Base-by-base conservation (phyloP, 2,113 vertebrate genomes). In the Pterocles burchelli region DNA sequence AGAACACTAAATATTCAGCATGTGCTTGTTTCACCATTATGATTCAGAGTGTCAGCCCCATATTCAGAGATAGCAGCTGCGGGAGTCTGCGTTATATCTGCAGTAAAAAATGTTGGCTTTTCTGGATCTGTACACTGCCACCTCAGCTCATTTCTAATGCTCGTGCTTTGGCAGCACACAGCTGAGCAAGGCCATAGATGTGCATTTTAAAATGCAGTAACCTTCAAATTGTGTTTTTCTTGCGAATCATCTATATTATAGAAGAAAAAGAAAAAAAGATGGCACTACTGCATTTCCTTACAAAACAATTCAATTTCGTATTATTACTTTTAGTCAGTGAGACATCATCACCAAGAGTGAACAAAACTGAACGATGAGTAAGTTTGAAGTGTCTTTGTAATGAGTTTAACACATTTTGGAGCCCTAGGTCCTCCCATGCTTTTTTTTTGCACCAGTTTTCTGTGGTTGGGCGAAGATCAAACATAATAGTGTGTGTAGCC, bases 401-500 rank as follows among this genome's bases (percentile, higher is more conserved):
- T 70, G 59, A 79, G 20, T 91, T 95, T 77, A 89, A 85, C 52
- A 66, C 24, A 67, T 86, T 88, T 85, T 45, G 49, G 91, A 95
- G 57, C 46, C 33, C 29, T 84, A 58, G 10, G 48, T 74, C 38
- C 21, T 77, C 71, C 46, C 20, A 31, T 45, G 63, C 15, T 20
- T 55, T 75, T 55, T 41, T 81, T 76, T 73, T 57, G 6, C 38
- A 88, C 36, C 54, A 10, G 22, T 77, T 94, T 95, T 85, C 77
- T 93, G 57, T 62, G 58, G 26, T 43, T 88, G 92, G 65, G 92
- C 62, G 66, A 90, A 92, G 85, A 96, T 91, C 65, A 96, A 88
- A 85, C 7, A 1, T 18, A 79, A 46, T 18, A 74, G 21, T 33
- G 43, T 65, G 22, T 52, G 13, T n/a, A 68, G 72, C 81, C 89